Evolutionary conservation across 1,140 invertebrate genomes (phyloP).

Genomic region (Sminthurides bifidus): DNA sequence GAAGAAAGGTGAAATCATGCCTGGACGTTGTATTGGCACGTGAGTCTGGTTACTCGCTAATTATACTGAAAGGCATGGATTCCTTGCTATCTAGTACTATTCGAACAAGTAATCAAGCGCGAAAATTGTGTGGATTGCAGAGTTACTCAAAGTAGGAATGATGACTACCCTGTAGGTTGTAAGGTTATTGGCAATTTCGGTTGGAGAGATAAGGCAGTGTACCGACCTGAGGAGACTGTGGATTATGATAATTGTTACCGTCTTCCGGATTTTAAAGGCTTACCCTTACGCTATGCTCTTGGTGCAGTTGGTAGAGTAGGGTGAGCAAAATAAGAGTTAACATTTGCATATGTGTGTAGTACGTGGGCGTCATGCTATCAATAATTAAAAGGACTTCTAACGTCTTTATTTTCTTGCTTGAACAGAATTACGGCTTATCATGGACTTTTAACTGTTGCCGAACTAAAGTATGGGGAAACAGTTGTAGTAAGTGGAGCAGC

Average conservation of each 20-base stretch:
- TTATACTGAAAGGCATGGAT: background rate
- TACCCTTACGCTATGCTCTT: conserved; percentile 46
- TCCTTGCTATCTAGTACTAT: background rate
- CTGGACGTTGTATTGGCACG: conserved; percentile 8
- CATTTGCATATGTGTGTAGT: too few species aligned
- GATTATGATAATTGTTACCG: conserved; percentile 1
- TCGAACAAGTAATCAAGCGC: background rate
- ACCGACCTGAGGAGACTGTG: background rate
- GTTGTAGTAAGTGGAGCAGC: conserved; percentile 52
- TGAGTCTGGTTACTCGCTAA: background rate
- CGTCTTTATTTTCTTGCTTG: too few species aligned
- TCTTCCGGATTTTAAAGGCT: conserved; percentile 38
- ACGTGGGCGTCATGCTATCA: too few species aligned
- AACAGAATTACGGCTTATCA: conserved; percentile 62
- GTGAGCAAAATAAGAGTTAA: too few species aligned
- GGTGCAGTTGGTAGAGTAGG: conserved; percentile 42
- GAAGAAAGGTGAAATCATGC: conserved; percentile 7
- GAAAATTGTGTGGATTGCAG: conserved; percentile 9
- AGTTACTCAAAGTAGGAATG: conserved; percentile 48
- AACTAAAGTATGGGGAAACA: conserved; percentile 53
- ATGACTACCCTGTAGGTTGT: conserved; percentile 46
- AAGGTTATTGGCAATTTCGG: conserved; percentile 39
- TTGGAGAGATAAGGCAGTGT: conserved; percentile 40
- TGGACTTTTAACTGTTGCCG: conserved; percentile 53
- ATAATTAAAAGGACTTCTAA: too few species aligned